Base-by-base conservation (phyloP, 2,888 invertebrate genomes). In the Podabrus alpinus region DNA sequence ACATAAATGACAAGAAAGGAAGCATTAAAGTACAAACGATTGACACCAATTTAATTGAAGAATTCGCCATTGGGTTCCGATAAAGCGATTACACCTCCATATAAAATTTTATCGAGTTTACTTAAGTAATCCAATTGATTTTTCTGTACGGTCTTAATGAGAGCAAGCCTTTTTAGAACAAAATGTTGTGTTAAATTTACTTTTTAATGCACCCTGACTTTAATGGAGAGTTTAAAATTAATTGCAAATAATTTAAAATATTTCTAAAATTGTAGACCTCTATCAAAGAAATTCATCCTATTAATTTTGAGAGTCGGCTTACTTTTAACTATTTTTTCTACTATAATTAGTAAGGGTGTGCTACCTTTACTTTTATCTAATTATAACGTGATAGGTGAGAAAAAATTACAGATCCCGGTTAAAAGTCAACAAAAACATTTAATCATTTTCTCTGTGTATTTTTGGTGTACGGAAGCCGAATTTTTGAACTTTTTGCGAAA, bases 271-370 rank as follows among this genome's bases (percentile, higher is more conserved):
- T 25, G 62, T 59, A 15, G 45, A 71, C 66, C 70, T 15, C 21
- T 29, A 72, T 72, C 72, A 68, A 72, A 67, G 45, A 45, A 45
- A 21, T 29, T 45, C 62, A 72, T 68, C 72, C 72, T 68, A 72
- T 72, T 72, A 72, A 68, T 68, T 69, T 73, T 5, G 25, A 17
- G 15, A 60, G 73, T 73, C 73, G 73, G 73, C 69, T 29, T 21
- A 69, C 69, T 73, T 73, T 73, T 13, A 61, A 45, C 60, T 73
- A 64, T 68, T 73, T 66, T 66, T 66, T 67, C 29, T 11, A 82
- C 81, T 79, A 74, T 82, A 82, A 82, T 81, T 82, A 82, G 82
- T 81, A 79, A 82, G 80, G 82, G 80, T 80, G 80, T 82, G 82
- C 81, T 81, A 82, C 81, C 74, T 74, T 59, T 25, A 73, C 80